Percentiles rank a stretch among this genome's conserved stretches.
Conservation (phyloP, 2,888 invertebrate species). For the Xestoiulus laeticollis region DNA sequence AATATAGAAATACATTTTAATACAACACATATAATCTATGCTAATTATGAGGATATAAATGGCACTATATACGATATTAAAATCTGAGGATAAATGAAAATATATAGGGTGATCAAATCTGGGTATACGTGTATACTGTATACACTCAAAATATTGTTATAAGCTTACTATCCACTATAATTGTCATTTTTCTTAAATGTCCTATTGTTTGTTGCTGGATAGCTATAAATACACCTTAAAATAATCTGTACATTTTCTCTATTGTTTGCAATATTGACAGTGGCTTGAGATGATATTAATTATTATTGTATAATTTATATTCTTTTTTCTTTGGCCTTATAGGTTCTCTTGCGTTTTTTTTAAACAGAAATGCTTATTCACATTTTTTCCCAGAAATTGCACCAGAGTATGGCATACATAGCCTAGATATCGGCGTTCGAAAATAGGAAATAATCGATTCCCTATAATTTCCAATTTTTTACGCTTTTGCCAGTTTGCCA, state of each 20-base stretch:
- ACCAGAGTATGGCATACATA: neutral
- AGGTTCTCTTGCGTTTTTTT: neutral
- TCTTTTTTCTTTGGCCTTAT: neutral
- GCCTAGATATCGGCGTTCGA: conserved; percentile 23
- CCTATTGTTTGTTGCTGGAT: too few species aligned
- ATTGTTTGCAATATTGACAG: neutral
- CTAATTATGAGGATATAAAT: too few species aligned
- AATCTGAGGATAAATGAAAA: too few species aligned
- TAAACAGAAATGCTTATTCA: conserved; percentile 32
- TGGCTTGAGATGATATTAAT: neutral
- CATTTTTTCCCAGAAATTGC: conserved; percentile 23
- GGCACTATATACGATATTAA: too few species aligned
- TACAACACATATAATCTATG: too few species aligned
- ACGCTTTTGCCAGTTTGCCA: conserved; percentile 41
- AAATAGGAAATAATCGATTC: conserved; percentile 39
- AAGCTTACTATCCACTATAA: too few species aligned
- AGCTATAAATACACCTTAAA: too few species aligned
- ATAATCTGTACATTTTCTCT: neutral
- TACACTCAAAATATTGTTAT: too few species aligned
- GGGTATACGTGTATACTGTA: too few species aligned
- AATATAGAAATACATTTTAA: too few species aligned
- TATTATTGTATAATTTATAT: neutral
- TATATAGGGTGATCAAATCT: too few species aligned
- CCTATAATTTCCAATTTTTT: conserved; percentile 39
- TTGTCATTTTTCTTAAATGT: too few species aligned